phyloP scores from a whole-genome alignment of 2,888 invertebrate species.

The Cybosia mesomella region DNA sequence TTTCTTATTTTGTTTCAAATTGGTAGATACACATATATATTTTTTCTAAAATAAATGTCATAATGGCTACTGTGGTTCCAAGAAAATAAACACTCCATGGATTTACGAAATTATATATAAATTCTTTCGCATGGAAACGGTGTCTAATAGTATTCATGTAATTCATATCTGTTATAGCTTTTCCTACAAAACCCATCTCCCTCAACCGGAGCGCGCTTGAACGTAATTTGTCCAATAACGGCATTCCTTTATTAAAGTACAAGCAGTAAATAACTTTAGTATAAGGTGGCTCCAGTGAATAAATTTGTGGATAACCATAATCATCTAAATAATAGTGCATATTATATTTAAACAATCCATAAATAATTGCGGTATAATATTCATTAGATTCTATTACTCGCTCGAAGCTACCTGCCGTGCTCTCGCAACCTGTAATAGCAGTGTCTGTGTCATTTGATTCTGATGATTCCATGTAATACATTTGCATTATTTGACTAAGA shows the following conservation, averaged over 20 bases:
- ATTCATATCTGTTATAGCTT: conserved; percentile 37
- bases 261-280: conserved; percentile 63
- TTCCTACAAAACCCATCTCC: conserved; percentile 61
- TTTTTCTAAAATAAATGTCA: conserved; percentile 52
- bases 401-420: conserved; percentile 12
- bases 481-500: conserved; percentile 33
- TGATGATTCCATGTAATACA: conserved; percentile 38
- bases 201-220: conserved; percentile 52
- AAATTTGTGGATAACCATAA: conserved; percentile 23
- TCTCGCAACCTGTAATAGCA: conserved; percentile 12
- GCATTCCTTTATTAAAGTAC: conserved; percentile 72
- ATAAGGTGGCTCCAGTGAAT: conserved; percentile 50
- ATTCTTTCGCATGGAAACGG: conserved; percentile 25
- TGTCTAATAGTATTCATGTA: conserved; percentile 38
- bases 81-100: conserved; percentile 60
- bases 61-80: conserved; percentile 49
- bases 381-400: conserved; percentile 16
- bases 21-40: conserved; percentile 15
- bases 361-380: conserved; percentile 16
- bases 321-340: conserved; percentile 19
- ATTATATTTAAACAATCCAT: conserved; percentile 18
- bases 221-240: conserved; percentile 52
- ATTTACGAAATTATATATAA: conserved; percentile 38
- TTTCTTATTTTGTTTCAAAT: too few relatives aligned
- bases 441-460: conserved; percentile 16